Conservation (phyloP, 1,140 invertebrate species). For the Brachionus manjavacas region DNA sequence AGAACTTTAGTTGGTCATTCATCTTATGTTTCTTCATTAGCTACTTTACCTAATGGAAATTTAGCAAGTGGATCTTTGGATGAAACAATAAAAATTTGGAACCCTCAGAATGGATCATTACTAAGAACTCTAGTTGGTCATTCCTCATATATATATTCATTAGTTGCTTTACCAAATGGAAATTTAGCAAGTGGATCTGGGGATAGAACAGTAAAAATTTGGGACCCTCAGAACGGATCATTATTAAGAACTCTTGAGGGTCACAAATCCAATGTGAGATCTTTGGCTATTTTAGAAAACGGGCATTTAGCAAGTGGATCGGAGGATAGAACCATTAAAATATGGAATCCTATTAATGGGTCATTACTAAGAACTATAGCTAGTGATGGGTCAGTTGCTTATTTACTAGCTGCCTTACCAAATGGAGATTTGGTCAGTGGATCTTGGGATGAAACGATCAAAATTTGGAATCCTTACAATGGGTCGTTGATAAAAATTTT, state of each 20-base stretch:
- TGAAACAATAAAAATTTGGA: too few species aligned
- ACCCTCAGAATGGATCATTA: too few species aligned
- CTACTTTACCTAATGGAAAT: too few species aligned
- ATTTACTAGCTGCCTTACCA: background rate
- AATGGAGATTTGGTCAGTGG: background rate
- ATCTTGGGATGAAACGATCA: background rate
- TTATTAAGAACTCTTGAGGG: background rate
- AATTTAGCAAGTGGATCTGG: too few species aligned
- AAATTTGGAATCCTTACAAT: background rate
- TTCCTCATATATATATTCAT: too few species aligned
- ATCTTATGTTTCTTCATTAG: too few species aligned
- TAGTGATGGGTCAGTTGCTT: background rate
- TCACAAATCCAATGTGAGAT: background rate
- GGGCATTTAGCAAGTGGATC: background rate
- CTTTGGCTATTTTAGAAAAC: background rate
- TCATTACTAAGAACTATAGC: background rate
- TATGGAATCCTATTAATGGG: background rate
- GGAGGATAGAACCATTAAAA: background rate
- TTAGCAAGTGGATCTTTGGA: too few species aligned
- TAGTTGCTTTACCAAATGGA: too few species aligned
- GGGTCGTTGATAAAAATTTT: background rate
- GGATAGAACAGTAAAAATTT: too few species aligned
- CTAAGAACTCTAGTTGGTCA: too few species aligned
- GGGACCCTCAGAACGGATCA: background rate
- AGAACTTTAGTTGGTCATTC: too few species aligned